Conservation (phyloP, 2,888 invertebrate species). For the Ophioninae sp. region DNA sequence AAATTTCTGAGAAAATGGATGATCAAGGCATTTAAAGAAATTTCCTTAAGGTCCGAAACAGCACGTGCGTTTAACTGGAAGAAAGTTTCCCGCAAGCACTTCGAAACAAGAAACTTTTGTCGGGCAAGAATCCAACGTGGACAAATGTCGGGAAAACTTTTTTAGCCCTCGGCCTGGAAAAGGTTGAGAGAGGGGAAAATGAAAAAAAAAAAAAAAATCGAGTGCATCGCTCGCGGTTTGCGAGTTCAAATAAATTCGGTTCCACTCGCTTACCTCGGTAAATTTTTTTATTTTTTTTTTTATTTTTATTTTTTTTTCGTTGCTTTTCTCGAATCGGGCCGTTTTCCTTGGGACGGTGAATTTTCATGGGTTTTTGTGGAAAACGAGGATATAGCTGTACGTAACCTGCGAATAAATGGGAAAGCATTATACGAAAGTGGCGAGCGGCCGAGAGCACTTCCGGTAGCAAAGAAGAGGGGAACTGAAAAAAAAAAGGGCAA, state of each 20-base stretch:
- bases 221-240: conserved; percentile 53
- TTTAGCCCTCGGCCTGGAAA: neutral
- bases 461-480: conserved; percentile 41
- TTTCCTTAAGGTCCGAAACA: neutral
- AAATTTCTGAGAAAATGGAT: neutral
- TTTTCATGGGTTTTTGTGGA: conserved; percentile 18
- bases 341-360: conserved; percentile 12
- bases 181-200: conserved; percentile 1
- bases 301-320: conserved; percentile 22
- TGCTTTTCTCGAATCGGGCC: neutral
- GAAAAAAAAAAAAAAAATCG: too few relatives aligned
- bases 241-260: conserved; percentile 59
- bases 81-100: neutral
- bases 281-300: conserved; percentile 20
- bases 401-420: conserved; percentile 39
- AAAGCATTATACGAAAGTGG: conserved; percentile 54
- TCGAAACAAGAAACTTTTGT: conserved; percentile 1
- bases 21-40: neutral
- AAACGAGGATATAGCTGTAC: conserved; percentile 17
- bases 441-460: conserved; percentile 56
- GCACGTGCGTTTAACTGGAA: conserved; percentile 2
- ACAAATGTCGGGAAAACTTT: conserved; percentile 40
- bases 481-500: conserved; percentile 11
- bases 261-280: conserved; percentile 21
- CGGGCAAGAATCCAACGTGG: neutral